Percentiles rank a stretch among this genome's conserved stretches.
These are phyloP conservation scores for Pseudococcus longispinus DNA, from an alignment of 2,888 invertebrate genomes.

Conservation along the genomic window DNA sequence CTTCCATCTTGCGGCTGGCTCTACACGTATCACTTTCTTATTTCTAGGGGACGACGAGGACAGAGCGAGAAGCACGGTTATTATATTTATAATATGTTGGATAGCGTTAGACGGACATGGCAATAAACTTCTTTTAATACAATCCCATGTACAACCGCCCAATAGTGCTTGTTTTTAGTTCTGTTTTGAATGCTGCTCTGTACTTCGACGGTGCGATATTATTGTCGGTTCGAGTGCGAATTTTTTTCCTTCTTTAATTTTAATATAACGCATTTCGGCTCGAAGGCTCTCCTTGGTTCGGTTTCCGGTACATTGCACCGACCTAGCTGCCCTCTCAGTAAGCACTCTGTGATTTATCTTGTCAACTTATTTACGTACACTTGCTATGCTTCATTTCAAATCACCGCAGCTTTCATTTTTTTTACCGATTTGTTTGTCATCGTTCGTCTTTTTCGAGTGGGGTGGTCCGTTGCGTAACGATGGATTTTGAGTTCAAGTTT, in stretches of 20 bases:
- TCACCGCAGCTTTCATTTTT: neutral
- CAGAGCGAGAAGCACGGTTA: conserved; percentile 50
- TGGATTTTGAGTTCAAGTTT: neutral
- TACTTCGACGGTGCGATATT: conserved; percentile 25
- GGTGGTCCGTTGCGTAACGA: neutral
- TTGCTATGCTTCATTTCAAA: conserved; percentile 37
- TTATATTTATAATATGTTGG: conserved; percentile 52
- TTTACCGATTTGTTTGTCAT: neutral
- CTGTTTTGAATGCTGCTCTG: conserved; percentile 31
- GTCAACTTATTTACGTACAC: neutral
- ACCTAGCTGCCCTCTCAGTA: conserved; percentile 20
- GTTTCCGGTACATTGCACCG: conserved; percentile 40
- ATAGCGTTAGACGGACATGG: conserved; percentile 36
- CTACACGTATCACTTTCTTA: conserved; percentile 31
- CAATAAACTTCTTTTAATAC: conserved; percentile 25
- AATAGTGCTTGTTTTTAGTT: conserved; percentile 43
- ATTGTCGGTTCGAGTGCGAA: conserved; percentile 22
- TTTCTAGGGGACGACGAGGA: conserved; percentile 49
- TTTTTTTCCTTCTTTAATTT: neutral
- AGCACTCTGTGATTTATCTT: conserved; percentile 30
- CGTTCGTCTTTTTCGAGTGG: neutral
- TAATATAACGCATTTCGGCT: neutral
- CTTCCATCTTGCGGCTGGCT: neutral
- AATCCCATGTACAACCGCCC: conserved; percentile 32
- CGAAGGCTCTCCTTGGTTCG: conserved; percentile 32